Percentiles rank a stretch among this genome's conserved stretches.
These are phyloP conservation scores for Macrotrachela quadricornifera DNA, from an alignment of 1,140 invertebrate species.

Conservation along the genomic window DNA sequence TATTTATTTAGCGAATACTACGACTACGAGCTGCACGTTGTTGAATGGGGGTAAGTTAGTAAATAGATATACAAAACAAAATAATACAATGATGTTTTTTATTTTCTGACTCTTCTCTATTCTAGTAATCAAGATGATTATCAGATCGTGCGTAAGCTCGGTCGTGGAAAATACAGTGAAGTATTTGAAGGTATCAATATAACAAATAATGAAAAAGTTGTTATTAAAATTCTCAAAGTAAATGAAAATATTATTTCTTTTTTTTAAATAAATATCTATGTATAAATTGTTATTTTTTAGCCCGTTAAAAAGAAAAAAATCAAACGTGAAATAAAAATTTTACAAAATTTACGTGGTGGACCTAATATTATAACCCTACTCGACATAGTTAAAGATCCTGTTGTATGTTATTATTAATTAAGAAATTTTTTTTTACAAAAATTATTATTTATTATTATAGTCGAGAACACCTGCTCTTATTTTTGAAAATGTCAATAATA, in stretches of 20 bases:
- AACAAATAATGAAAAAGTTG: conserved; percentile 95
- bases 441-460: too few species aligned
- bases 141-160: conserved; percentile 89
- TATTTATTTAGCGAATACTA: conserved; percentile 54
- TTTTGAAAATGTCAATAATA: conserved; percentile 99
- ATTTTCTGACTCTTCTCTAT: neutral
- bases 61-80: too few species aligned
- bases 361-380: conserved; percentile 95
- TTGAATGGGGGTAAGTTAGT: conserved; percentile 76
- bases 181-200: conserved; percentile 98
- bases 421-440: too few species aligned
- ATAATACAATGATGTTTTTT: neutral
- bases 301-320: conserved; percentile 99
- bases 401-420: too few species aligned
- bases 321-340: conserved; percentile 98
- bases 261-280: neutral
- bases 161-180: conserved; percentile 98
- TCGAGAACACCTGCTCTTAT: conserved; percentile 93
- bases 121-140: conserved; percentile 54
- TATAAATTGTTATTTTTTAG: conserved; percentile 34
- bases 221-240: conserved; percentile 99
- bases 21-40: conserved; percentile 98
- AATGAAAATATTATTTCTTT: conserved; percentile 13
- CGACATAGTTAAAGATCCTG: conserved; percentile 96
- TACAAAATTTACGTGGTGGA: conserved; percentile 93